Evolutionary conservation across 2,888 invertebrate species (phyloP), one percentile per base, ranked within the genome.

Genomic region (Lepidochrysops patricia): DNA sequence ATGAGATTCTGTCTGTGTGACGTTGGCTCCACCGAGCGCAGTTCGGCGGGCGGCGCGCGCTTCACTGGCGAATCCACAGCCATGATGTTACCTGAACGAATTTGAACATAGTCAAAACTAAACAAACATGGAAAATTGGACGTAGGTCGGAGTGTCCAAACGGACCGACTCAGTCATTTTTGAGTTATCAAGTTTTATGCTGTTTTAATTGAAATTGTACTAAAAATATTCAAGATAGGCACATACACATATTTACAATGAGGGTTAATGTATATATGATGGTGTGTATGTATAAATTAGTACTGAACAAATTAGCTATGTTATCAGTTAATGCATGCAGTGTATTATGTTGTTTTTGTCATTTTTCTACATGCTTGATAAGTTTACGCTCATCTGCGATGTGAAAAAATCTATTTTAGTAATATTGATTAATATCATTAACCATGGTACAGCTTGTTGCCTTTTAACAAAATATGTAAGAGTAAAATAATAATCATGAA

Each of bases 1-100:
- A 83, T 62, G 15, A 90, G 79, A 70, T 89, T 85, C 70, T 81
- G 80, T 3, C 77, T 67, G 72, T 89, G 87, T n/a, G 83, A 80
- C 7, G 76, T 68, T 4, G 84, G 80, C 67, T 85, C 87, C 25
- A 81, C 80, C 12, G 80, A 73, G 60, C 82, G 82, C 9, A 79
- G 78, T 67, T 79, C 79, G 0, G 72, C 72, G 0, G 72, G 59
- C 29, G 66, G 64, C n/a, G 62, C 63, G 12, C 80, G 79, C 63
- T 79, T 82, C 67, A 82, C 79, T 5, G 87, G 86, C 54, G 85
- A 87, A 64, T 84, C 83, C 64, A 79, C 79, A 1, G 75, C 74
- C 82, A 86, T 84, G 5, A 63, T 62, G 19, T 65, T 64, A 2
- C 67, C 67, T 66, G 29, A 15, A 61, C 23, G n/a, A 43, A 52